Percentiles rank a stretch among this genome's conserved stretches.
These are phyloP conservation scores for Cossypha niveicapilla DNA, from an alignment of 2,797 vertebrate species.

Conservation along the genomic window DNA sequence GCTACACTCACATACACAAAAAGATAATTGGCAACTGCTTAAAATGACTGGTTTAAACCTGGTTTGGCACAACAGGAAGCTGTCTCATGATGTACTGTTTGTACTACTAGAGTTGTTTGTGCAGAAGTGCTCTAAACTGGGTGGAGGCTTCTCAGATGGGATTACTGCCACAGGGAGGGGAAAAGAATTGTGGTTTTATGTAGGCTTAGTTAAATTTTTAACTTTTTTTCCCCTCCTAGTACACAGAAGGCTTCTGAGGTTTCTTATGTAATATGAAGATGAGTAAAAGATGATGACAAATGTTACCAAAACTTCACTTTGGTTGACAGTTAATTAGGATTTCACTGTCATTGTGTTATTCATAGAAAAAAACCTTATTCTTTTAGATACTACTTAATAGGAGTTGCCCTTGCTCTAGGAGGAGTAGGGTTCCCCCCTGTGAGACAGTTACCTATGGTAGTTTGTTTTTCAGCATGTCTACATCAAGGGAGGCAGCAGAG, in stretches of 20 bases:
- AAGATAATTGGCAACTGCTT: not conserved
- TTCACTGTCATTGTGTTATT: not conserved
- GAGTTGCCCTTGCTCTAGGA: not conserved
- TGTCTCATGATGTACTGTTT: not conserved
- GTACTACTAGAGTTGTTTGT: not conserved
- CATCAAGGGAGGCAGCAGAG: not conserved
- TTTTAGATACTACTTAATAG: not conserved
- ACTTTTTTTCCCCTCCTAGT: not conserved
- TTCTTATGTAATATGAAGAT: not conserved
- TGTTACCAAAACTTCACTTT: not conserved
- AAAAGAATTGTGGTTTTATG: not conserved
- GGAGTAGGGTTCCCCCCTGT: not conserved
- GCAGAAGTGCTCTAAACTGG: not conserved
- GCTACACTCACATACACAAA: too few species aligned
- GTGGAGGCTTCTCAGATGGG: not conserved
- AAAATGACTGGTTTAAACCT: not conserved
- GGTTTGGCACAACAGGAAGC: not conserved
- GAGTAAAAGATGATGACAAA: not conserved
- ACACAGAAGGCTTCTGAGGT: not conserved
- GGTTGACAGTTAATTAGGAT: rapidly evolving
- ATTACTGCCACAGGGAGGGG: not conserved
- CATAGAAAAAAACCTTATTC: not conserved
- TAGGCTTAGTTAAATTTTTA: not conserved
- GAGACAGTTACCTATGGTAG: not conserved
- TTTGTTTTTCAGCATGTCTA: not conserved